A percentile compares a stretch with the other conserved stretches of the same genome.
Conservation (phyloP, 2,113 vertebrate genomes). For the Chloropsis cyanopogon region DNA sequence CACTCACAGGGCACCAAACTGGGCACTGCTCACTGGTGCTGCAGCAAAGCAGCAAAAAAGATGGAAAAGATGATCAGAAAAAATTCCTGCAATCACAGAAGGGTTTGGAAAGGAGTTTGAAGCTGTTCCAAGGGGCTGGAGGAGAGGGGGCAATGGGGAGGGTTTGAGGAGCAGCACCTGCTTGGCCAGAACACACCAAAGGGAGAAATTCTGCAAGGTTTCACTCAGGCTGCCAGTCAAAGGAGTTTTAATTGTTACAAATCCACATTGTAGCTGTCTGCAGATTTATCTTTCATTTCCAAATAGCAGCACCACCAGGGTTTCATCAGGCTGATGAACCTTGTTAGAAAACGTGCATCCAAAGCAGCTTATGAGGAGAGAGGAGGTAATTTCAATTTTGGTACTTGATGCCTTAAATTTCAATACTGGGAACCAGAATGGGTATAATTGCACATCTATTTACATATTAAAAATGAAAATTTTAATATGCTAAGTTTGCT, state of each 20-base stretch:
- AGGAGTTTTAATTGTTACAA: too few species aligned
- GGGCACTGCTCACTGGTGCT: fast-evolving
- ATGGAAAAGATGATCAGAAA: not conserved
- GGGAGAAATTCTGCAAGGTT: fast-evolving
- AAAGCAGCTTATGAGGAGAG: not conserved
- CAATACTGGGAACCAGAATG: not conserved
- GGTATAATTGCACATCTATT: not conserved
- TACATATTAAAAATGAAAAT: not conserved
- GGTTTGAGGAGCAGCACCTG: not conserved
- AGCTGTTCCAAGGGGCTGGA: not conserved
- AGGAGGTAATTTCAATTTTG: not conserved
- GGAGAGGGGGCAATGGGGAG: not conserved
- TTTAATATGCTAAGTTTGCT: not conserved
- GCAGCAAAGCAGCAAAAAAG: not conserved
- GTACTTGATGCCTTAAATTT: not conserved
- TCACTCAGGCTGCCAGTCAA: not conserved
- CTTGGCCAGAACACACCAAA: fast-evolving
- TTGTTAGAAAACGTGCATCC: not conserved
- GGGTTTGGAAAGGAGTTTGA: not conserved
- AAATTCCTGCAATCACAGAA: too few species aligned
- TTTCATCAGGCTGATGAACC: not conserved
- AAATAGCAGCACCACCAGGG: not conserved
- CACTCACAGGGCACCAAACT: not conserved
- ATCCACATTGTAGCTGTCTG: not conserved
- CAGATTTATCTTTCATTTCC: not conserved